Evolutionary conservation across 2,888 invertebrate genomes (phyloP).

Genomic region (Idaea straminata): DNA sequence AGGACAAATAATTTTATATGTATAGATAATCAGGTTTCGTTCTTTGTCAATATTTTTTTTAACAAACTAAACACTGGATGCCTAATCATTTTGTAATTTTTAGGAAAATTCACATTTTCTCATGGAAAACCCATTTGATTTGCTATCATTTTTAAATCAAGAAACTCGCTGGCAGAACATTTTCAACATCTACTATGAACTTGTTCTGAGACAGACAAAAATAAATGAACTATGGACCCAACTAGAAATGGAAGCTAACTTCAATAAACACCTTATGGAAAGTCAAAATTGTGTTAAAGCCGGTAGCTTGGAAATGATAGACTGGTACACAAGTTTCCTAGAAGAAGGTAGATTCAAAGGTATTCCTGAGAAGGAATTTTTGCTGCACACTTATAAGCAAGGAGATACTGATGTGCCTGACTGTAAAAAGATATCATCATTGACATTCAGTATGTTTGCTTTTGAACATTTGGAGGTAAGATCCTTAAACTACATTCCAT

Average conservation of each 20-base stretch:
- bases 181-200: conserved; percentile 81
- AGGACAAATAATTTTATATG: too few relatives aligned
- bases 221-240: conserved; percentile 82
- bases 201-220: conserved; percentile 81
- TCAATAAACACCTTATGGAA: conserved; percentile 80
- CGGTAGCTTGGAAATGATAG: conserved; percentile 82
- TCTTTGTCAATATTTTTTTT: too few relatives aligned
- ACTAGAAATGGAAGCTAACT: conserved; percentile 80
- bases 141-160: conserved; percentile 87
- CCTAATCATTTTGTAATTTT: conserved; percentile 23
- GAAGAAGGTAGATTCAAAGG: conserved; percentile 78
- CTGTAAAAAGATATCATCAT: conserved; percentile 80
- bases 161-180: conserved; percentile 84
- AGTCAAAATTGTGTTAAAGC: conserved; percentile 84
- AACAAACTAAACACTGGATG: background rate
- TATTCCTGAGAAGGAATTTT: conserved; percentile 54
- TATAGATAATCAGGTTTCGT: too few relatives aligned
- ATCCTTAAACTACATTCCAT: background rate
- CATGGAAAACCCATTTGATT: conserved; percentile 85
- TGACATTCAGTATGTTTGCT: conserved; percentile 67
- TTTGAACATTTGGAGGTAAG: conserved; percentile 70
- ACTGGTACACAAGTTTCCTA: conserved; percentile 83
- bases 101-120: conserved; percentile 87
- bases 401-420: conserved; percentile 76
- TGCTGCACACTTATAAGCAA: conserved; percentile 38